Percentiles rank a stretch among this genome's conserved stretches.
These are phyloP conservation scores for Archips xylosteana DNA, from an alignment of 2,888 invertebrate species.

Conservation along the genomic window DNA sequence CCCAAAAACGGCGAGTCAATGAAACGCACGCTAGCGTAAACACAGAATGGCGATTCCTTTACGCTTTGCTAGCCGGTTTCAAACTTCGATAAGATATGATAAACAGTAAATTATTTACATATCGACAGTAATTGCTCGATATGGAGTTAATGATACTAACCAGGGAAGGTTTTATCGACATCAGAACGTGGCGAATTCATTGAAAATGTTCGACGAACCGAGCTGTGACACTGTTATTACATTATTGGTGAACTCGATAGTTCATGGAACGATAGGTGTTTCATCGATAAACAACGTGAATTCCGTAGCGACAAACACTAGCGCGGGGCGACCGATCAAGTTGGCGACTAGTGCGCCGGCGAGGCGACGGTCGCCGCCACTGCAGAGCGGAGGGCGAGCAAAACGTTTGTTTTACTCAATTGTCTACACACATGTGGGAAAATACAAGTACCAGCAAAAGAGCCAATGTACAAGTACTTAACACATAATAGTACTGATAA, in stretches of 20 bases:
- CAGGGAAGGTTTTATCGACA: slow-evolving; percentile 63
- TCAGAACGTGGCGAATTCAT: slow-evolving; percentile 66
- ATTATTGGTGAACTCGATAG: slow-evolving; percentile 53
- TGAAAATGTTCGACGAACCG: slow-evolving; percentile 57
- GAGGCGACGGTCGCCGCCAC: slow-evolving; percentile 56
- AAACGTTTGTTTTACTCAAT: slow-evolving; percentile 71
- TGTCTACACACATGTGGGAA: slow-evolving; percentile 77
- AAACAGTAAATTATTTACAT: slow-evolving; percentile 54
- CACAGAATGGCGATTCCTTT: slow-evolving; percentile 54
- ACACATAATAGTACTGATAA: slow-evolving; percentile 47
- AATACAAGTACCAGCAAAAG: slow-evolving; percentile 64
- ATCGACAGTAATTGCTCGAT: slow-evolving; percentile 48
- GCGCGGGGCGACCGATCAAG: slow-evolving; percentile 66
- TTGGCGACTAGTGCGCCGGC: slow-evolving; percentile 64
- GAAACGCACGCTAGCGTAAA: slow-evolving; percentile 61
- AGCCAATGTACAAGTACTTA: slow-evolving; percentile 61
- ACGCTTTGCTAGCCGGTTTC: slow-evolving; percentile 53
- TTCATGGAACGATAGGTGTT: slow-evolving; percentile 55
- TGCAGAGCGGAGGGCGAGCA: slow-evolving; percentile 60
- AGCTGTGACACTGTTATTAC: slow-evolving; percentile 50
- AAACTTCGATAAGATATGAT: slow-evolving; percentile 71
- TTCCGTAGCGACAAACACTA: slow-evolving; percentile 61
- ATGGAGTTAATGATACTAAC: slow-evolving; percentile 59
- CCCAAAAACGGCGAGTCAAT: slow-evolving; percentile 61
- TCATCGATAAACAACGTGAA: slow-evolving; percentile 57